Conservation (phyloP, 2,888 invertebrate species). For the Pterostichus niger region DNA sequence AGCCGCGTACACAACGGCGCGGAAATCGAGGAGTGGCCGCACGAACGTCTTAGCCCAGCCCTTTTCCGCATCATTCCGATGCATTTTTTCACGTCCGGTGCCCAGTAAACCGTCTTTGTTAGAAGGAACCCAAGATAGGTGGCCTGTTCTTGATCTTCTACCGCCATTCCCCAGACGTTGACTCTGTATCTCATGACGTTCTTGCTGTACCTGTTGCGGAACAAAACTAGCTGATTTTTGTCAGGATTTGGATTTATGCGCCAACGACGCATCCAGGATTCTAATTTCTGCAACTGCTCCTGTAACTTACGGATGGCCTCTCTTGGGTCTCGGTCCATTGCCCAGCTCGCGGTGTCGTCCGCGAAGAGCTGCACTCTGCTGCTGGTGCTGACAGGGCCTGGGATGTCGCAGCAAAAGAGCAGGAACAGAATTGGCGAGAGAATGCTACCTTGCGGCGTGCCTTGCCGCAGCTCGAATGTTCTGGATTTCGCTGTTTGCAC, state of each 20-base stretch:
- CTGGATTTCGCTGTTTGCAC: neutral
- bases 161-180: neutral
- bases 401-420: conserved; percentile 31
- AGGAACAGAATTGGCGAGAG: conserved; percentile 19
- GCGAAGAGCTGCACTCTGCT: neutral
- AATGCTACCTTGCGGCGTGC: conserved; percentile 2
- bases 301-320: neutral
- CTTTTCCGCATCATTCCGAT: neutral
- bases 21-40: conserved; percentile 24
- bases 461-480: neutral
- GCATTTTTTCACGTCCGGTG: too few relatives aligned
- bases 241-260: neutral
- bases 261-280: conserved; percentile 4
- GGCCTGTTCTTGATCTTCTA: neutral
- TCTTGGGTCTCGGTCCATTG: neutral
- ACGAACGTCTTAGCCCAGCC: conserved; percentile 26
- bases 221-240: neutral
- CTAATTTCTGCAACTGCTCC: neutral
- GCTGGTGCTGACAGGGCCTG: neutral
- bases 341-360: conserved; percentile 10
- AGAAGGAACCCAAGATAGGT: neutral
- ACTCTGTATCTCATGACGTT: neutral
- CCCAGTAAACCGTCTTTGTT: too few relatives aligned
- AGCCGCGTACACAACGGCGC: neutral
- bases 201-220: neutral